phyloP scores from a whole-genome alignment of 2,797 vertebrate species.

The Ibycter americanus region DNA sequence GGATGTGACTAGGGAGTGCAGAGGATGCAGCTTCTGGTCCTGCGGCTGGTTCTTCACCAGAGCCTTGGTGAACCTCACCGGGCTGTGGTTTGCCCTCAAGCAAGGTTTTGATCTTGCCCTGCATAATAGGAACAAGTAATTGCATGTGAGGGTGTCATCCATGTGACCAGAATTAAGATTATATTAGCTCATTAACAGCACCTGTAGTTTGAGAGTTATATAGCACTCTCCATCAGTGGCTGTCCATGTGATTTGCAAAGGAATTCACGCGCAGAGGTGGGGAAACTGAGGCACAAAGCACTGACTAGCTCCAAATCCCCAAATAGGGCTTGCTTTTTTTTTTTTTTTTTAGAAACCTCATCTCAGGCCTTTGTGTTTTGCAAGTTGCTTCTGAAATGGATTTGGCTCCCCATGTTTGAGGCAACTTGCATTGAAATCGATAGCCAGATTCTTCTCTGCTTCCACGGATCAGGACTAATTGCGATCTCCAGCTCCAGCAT shows the following conservation, averaged over 20 bases:
- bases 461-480: rapidly evolving
- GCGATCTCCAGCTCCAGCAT: neutral
- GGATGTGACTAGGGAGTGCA: neutral
- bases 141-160: neutral
- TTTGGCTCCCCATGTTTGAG: neutral
- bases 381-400: neutral
- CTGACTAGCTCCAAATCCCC: neutral
- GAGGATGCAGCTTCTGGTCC: neutral
- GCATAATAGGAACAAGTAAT: neutral
- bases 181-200: neutral
- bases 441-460: neutral
- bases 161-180: rapidly evolving
- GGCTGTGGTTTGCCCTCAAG: neutral
- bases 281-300: neutral
- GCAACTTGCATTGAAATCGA: neutral
- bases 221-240: neutral
- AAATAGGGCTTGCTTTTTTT: neutral
- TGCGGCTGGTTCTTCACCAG: neutral
- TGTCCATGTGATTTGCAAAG: neutral
- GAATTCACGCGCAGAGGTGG: neutral
- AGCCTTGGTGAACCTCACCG: neutral
- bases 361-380: neutral
- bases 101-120: neutral
- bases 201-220: no score
- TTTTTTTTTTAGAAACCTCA: neutral